Conservation (phyloP, 2,888 invertebrate genomes). For the Trichogramma evanescens region DNA sequence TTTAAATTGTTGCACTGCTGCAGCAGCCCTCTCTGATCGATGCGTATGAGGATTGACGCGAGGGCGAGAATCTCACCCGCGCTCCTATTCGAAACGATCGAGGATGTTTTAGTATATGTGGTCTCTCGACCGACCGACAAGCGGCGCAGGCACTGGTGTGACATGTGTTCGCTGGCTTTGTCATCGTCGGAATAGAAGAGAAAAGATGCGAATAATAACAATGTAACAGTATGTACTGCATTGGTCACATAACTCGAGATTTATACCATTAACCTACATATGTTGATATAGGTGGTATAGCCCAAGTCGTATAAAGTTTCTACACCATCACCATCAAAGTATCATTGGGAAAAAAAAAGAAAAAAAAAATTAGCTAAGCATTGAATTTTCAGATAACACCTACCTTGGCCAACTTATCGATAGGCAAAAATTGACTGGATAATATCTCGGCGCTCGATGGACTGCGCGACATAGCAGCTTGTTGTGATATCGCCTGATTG, state of each 20-base stretch:
- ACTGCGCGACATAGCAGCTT: slow-evolving; percentile 50
- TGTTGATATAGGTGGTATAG: not conserved
- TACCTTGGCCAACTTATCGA: slow-evolving; percentile 72
- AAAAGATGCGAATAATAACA: not conserved
- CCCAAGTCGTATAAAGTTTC: too few species aligned
- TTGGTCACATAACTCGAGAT: slow-evolving; percentile 1
- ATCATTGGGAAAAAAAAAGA: not conserved
- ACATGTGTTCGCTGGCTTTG: too few species aligned
- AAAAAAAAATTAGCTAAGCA: not conserved
- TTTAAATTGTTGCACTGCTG: too few species aligned
- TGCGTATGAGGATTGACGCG: too few species aligned
- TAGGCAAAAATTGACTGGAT: slow-evolving; percentile 63
- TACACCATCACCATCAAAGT: not conserved
- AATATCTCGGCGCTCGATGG: slow-evolving; percentile 63
- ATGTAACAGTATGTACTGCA: not conserved
- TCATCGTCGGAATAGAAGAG: too few species aligned
- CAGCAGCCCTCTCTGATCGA: too few species aligned
- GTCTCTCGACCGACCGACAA: too few species aligned
- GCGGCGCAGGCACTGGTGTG: too few species aligned
- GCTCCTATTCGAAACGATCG: too few species aligned
- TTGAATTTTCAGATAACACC: slow-evolving; percentile 21
- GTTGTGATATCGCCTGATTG: not conserved
- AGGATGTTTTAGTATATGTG: too few species aligned
- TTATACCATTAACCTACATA: too few species aligned
- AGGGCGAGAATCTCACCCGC: too few species aligned